These are phyloP conservation scores for Nyctalus aviator DNA, from an alignment of 2,797 vertebrate species.

Conservation along the genomic window DNA sequence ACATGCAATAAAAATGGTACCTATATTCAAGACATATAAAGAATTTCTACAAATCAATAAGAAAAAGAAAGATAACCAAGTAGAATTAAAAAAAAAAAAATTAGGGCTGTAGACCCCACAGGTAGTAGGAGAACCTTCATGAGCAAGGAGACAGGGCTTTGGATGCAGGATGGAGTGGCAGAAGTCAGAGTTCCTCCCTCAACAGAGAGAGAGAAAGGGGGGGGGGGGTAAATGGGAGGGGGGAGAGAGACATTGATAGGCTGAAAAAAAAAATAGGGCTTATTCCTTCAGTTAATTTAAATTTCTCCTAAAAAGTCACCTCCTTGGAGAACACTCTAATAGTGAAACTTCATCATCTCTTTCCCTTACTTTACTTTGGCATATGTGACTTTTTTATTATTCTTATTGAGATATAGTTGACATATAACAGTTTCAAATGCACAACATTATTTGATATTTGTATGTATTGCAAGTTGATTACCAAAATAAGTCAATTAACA, in stretches of 20 bases:
- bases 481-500: background rate
- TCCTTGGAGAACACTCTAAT: background rate
- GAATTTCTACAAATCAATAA: background rate
- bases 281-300: background rate
- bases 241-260: background rate
- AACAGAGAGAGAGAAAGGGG: too few relatives aligned
- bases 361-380: background rate
- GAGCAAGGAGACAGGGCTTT: background rate
- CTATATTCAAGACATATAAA: background rate
- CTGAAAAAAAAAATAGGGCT: background rate
- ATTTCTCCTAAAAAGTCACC: background rate
- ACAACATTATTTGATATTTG: background rate
- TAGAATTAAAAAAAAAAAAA: background rate
- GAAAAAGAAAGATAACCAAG: background rate
- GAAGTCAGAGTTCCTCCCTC: background rate
- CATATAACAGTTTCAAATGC: background rate
- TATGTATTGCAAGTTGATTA: background rate
- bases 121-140: background rate
- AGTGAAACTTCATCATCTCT: background rate
- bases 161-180: fast-evolving
- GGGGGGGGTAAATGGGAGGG: background rate
- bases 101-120: background rate
- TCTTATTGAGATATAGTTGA: background rate
- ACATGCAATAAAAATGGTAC: background rate
- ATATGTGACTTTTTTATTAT: background rate